Base-by-base conservation (phyloP, 2,888 invertebrate species). In the Sericinus montela region DNA sequence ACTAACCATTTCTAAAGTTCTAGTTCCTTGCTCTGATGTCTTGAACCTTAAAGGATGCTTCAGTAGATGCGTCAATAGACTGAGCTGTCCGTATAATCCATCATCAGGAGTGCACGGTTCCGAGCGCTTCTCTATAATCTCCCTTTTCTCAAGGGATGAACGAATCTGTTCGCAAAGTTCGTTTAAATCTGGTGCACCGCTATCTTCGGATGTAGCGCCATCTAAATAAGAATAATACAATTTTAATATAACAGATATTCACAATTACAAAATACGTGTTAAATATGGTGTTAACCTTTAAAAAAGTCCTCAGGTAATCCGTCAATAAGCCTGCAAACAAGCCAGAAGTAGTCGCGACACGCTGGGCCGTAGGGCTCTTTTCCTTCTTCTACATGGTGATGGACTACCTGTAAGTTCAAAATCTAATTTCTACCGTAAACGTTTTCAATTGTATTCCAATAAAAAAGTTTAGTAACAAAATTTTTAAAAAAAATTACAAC, bases 331-430 rank as follows among this genome's bases (percentile, higher is more conserved):
- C 97, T 91, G 57, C 97, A 96, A 10, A 97, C 91, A 3, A 98
- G 89, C 97, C 97, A 97, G 77, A 98, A 98, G 78, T 97, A 98
- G 74, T 98, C 98, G 6, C 97, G 89, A 70, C 97, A 98, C 1
- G 97, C 97, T 0, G 97, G 97, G 0, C 97, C 98, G 70, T 97
- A 97, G 0, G 97, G 96, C 69, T 97, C 97, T 71, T 98, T 97
- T n/a, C 95, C 95, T 72, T 95, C 94, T 63, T 94, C 94, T 0
- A 91, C 72, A 25, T 90, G 91, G 38, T 92, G 91, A 48, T 92
- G 92, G 8, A 90, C 83, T 41, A 85, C 90, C 86, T 90, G 66
- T 7, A 8, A 28, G 25, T 14, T 28, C n/a, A 44, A 16, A n/a
- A 11, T 30, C 6, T 23, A 19, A 19, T n/a, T n/a, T n/a, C n/a